These are phyloP conservation scores for Drosophila nebulosa DNA, from an alignment of 1,140 invertebrate genomes.

Conservation along the genomic window DNA sequence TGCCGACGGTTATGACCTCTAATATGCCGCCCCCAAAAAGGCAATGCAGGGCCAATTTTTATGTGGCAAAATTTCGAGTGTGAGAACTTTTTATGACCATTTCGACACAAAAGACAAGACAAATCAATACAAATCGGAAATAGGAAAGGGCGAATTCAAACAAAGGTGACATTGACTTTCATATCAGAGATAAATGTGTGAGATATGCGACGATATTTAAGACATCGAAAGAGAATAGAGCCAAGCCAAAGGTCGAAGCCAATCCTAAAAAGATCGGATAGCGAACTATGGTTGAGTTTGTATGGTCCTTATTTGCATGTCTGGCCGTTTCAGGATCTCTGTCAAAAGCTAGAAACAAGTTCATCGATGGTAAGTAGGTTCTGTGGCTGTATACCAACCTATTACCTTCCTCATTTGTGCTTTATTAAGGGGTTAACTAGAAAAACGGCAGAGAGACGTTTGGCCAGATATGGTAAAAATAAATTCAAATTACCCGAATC, in stretches of 20 bases:
- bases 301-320: conserved; percentile 23
- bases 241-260: no score
- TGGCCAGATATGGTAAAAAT: conserved; percentile 34
- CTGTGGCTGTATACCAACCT: no score
- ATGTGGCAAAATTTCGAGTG: not conserved
- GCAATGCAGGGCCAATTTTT: conserved; percentile 5
- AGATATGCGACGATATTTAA: not conserved
- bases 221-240: not conserved
- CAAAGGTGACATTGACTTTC: conserved; percentile 1
- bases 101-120: not conserved
- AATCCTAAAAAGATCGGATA: not conserved
- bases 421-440: conserved; percentile 26
- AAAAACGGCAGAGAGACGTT: not conserved
- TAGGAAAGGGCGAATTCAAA: conserved; percentile 8
- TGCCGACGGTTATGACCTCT: conserved; percentile 33
- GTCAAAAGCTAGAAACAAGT: not conserved
- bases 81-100: conserved; percentile 8
- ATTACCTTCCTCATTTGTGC: no score
- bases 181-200: not conserved
- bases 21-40: conserved; percentile 13
- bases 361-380: conserved; percentile 15
- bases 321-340: conserved; percentile 21
- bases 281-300: conserved; percentile 28
- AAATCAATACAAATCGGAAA: not conserved
- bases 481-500: not conserved